Conservation (phyloP, 1,140 invertebrate species). For the Drosophila rhopaloa region DNA sequence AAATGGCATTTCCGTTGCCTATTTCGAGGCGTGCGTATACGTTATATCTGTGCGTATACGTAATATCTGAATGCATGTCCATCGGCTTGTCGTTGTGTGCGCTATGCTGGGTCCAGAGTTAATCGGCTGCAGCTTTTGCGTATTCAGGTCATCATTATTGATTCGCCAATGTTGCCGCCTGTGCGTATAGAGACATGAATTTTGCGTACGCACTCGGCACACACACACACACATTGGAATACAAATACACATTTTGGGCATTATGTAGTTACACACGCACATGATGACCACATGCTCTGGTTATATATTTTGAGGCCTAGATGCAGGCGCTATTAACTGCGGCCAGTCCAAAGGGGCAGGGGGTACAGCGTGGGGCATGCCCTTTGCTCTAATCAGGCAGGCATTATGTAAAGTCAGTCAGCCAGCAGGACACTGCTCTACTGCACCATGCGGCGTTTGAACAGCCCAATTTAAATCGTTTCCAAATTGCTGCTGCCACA, state of each 20-base stretch:
- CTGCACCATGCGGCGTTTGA: slow-evolving; percentile 50
- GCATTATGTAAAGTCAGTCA: slow-evolving; percentile 77
- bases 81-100: slow-evolving; percentile 1
- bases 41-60: slow-evolving; percentile 23
- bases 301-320: slow-evolving; percentile 75
- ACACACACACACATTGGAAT: slow-evolving; percentile 22
- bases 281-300: slow-evolving; percentile 47
- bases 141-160: slow-evolving; percentile 84
- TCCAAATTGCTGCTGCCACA: slow-evolving; percentile 26
- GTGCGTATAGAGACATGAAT: slow-evolving; percentile 82
- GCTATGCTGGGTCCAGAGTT: slow-evolving; percentile 64
- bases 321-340: slow-evolving; percentile 70
- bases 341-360: slow-evolving; percentile 19
- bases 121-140: slow-evolving; percentile 74
- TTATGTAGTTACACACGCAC: slow-evolving; percentile 40
- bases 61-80: slow-evolving; percentile 11
- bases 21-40: slow-evolving; percentile 63
- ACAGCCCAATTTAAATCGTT: slow-evolving; percentile 44
- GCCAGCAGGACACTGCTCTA: slow-evolving; percentile 39
- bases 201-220: slow-evolving; percentile 72
- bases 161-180: slow-evolving; percentile 70
- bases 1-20: slow-evolving; percentile 60
- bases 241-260: slow-evolving; percentile 35
- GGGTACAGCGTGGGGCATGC: slow-evolving; percentile 13
- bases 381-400: slow-evolving; percentile 67